phyloP scores from a whole-genome alignment of 1,140 invertebrate species.

The Hormaphis cornu region DNA sequence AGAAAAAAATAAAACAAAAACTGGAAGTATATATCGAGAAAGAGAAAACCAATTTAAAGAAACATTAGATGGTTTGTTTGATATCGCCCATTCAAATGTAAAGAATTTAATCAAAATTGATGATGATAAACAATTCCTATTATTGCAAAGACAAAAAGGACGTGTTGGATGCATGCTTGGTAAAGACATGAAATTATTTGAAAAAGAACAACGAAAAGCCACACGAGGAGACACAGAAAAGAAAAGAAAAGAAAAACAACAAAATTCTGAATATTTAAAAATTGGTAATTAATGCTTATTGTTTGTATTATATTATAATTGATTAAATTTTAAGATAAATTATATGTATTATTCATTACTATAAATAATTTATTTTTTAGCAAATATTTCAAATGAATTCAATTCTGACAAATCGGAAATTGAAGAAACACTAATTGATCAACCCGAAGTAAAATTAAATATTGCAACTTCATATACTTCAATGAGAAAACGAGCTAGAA shows the following conservation, averaged over 20 bases:
- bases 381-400: background rate
- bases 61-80: conserved; percentile 37
- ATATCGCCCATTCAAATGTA: conserved; percentile 37
- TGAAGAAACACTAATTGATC: background rate
- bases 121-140: conserved; percentile 34
- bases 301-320: no score
- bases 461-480: background rate
- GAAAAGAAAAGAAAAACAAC: no score
- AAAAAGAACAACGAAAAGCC: background rate
- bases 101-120: conserved; percentile 30
- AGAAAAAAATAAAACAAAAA: conserved; percentile 25
- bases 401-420: background rate
- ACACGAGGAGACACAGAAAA: no score
- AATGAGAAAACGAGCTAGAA: background rate
- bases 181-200: background rate
- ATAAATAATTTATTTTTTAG: no score
- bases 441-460: background rate
- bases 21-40: conserved; percentile 11
- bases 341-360: background rate
- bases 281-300: no score
- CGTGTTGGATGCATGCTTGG: background rate
- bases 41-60: conserved; percentile 32
- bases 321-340: background rate
- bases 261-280: no score
- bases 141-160: conserved; percentile 32